Base-by-base conservation (phyloP, 2,888 invertebrate genomes). In the Euzophera pinguis region DNA sequence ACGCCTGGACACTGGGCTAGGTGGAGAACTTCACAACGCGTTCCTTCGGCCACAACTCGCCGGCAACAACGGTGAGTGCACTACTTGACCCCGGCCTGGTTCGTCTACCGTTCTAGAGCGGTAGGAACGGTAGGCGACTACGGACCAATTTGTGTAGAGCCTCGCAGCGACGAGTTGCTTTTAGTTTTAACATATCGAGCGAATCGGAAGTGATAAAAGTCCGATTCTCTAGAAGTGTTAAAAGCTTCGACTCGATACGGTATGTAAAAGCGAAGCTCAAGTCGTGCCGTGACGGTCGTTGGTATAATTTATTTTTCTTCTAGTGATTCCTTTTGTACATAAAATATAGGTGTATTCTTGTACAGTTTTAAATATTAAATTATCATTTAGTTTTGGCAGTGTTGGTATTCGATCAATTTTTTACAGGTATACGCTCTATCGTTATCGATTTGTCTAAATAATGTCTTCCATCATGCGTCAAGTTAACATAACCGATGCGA, bases 11-110 rank as follows among this genome's bases (percentile, higher is more conserved):
- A 89, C 92, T 63, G 91, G 92, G 75, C 74, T 86, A 63, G 83
- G 83, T 63, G 78, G 78, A 58, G 89, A 89, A 58, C 83, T 90
- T 43, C 89, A 89, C 88, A 85, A 74, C 81, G 88, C 90, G 65
- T 90, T 90, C 75, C 81, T 90, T 67, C 80, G 90, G 63, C 90
- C 90, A 27, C 90, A 90, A 64, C 88, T 90, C 75, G 86, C 90
- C 68, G 89, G 90, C 79, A 90, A n/a, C n/a, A n/a, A 91, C 76
- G 91, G 91, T 91, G 91, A 91, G 91, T 91, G 91, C 75, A 85
- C 87, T 60, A 87, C 88, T 81, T 91, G 91, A 89, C 76, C 78
- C 70, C 68, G 73, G 73, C 70, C 71, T 60, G 58, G 62, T 67
- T 78, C 80, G 84, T 75, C 67, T 73, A 73, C 76, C 62, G 78